Conservation (phyloP, 2,797 vertebrate species). For the Danionella dracula region DNA sequence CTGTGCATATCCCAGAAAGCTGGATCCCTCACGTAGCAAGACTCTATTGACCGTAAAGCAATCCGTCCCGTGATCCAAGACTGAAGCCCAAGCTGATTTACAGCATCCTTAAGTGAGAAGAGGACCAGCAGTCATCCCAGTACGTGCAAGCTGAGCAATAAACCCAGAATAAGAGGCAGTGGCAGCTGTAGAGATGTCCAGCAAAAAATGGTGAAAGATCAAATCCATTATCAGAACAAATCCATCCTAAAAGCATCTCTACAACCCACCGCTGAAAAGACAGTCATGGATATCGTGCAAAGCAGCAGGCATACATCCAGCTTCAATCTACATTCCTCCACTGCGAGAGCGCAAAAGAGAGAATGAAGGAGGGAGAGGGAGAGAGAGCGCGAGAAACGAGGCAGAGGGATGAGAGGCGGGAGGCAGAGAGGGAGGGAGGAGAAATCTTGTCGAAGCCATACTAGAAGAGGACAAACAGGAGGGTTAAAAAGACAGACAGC, state of each 20-base stretch:
- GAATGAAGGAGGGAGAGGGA: constrained; percentile 30
- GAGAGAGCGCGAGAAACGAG: constrained; percentile 38
- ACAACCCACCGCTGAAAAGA: constrained; percentile 49
- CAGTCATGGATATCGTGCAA: constrained; percentile 59
- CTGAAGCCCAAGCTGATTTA: constrained; percentile 18
- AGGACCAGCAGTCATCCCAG: background rate
- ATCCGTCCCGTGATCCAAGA: background rate
- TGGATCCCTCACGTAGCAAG: background rate
- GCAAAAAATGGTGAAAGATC: background rate
- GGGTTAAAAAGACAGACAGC: background rate
- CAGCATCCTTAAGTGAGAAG: constrained; percentile 23
- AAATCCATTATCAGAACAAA: constrained; percentile 24
- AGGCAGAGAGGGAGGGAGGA: constrained; percentile 25
- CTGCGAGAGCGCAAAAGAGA: constrained; percentile 42
- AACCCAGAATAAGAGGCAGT: constrained; percentile 40
- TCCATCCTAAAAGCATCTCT: constrained; percentile 55
- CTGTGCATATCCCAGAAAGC: constrained; percentile 39
- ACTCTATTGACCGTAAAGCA: background rate
- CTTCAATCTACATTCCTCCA: constrained; percentile 61
- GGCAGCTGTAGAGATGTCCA: constrained; percentile 41
- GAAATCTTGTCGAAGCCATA: constrained; percentile 27
- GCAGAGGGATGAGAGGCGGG: background rate
- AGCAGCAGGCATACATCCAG: constrained; percentile 34
- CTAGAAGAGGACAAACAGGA: constrained; percentile 13
- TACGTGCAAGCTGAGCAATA: background rate